These are phyloP conservation scores for Ptilorrhoa leucosticta DNA, from an alignment of 2,113 vertebrate species.

Conservation along the genomic window DNA sequence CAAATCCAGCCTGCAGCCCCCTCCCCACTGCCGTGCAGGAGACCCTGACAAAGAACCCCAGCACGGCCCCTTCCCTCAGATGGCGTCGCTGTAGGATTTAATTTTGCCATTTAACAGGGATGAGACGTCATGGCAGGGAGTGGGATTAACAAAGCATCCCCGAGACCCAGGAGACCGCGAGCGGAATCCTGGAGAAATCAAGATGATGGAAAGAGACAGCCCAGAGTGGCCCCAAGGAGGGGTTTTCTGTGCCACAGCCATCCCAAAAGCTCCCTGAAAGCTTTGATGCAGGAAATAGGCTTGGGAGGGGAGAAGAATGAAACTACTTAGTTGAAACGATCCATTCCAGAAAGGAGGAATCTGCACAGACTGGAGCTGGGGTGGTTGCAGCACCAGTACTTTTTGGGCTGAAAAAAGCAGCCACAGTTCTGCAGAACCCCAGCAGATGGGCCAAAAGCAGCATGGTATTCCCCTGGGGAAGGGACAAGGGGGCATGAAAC, in stretches of 20 bases:
- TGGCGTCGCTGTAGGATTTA: neutral
- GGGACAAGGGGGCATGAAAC: neutral
- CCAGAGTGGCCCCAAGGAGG: neutral
- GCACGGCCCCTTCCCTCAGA: neutral
- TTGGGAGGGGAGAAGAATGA: neutral
- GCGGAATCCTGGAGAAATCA: neutral
- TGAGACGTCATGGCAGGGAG: neutral
- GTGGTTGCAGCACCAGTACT: neutral
- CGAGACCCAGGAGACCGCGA: neutral
- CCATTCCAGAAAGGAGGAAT: neutral
- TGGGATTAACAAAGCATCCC: neutral
- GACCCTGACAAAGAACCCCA: neutral
- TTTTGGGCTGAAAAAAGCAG: neutral
- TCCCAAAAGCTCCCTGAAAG: neutral
- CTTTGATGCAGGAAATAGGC: neutral
- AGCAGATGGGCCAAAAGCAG: neutral
- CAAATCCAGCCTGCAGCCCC: neutral
- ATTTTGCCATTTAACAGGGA: neutral
- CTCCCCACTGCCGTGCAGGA: neutral
- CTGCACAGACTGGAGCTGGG: neutral
- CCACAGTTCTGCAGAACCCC: neutral
- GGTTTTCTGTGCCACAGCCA: neutral
- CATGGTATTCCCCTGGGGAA: accelerated
- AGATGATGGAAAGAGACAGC: neutral
- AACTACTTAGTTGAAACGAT: neutral